Evolutionary conservation across 1,140 invertebrate genomes (phyloP).

Genomic region (Oncopeltus fasciatus): DNA sequence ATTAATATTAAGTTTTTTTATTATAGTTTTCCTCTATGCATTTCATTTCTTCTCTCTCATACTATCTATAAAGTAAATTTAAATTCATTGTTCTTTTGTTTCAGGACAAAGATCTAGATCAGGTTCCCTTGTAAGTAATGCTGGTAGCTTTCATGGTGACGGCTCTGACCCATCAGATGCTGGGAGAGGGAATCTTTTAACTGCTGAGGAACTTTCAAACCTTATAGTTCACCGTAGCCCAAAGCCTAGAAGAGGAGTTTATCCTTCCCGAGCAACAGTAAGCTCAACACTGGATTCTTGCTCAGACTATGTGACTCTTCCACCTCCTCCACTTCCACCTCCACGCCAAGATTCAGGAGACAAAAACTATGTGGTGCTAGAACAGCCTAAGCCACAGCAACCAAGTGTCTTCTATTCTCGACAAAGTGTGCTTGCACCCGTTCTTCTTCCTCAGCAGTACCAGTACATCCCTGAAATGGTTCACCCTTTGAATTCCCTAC

Average conservation of each 20-base stretch:
- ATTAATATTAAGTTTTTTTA: too few relatives aligned
- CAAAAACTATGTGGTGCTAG: conserved; percentile 29
- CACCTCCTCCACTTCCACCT: conserved; percentile 41
- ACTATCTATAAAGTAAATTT: too few relatives aligned
- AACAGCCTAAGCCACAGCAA: conserved; percentile 13
- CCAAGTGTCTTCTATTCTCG: conserved; percentile 14
- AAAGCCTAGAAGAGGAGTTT: conserved; percentile 34
- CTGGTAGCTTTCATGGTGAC: conserved; percentile 65
- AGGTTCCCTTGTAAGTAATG: conserved; percentile 58
- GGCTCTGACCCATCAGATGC: conserved; percentile 68
- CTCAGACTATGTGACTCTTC: conserved; percentile 73
- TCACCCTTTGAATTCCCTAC: conserved; percentile 19
- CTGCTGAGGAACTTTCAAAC: conserved; percentile 64
- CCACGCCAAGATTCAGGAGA: conserved; percentile 45
- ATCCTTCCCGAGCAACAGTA: conserved; percentile 63
- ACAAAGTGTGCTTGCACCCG: conserved; percentile 10
- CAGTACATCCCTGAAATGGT: conserved; percentile 7
- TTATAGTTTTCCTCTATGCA: too few relatives aligned
- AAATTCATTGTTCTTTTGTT: too few relatives aligned
- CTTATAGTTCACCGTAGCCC: conserved; percentile 52
- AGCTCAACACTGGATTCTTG: conserved; percentile 72
- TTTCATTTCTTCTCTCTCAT: too few relatives aligned
- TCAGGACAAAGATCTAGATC: conserved; percentile 36
- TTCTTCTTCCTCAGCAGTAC: conserved; percentile 6
- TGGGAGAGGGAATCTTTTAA: conserved; percentile 49